A percentile compares a stretch with the other conserved stretches of the same genome.
These are phyloP conservation scores for Nematostella vectensis DNA, from an alignment of 92 coral and sea anemone genomes.

Conservation along the genomic window DNA sequence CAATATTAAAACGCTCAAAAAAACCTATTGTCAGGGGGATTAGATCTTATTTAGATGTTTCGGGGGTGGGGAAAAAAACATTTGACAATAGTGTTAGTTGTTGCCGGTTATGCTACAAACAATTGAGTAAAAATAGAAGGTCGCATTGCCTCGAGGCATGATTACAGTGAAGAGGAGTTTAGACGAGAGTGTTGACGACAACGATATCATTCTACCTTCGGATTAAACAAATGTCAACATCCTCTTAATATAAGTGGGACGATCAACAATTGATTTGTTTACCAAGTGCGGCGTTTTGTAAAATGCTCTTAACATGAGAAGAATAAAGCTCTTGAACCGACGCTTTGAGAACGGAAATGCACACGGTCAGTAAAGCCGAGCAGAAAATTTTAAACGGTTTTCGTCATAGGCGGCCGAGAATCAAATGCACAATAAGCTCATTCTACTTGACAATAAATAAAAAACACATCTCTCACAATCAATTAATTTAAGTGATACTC, in stretches of 20 bases:
- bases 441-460: slow-evolving; percentile 39
- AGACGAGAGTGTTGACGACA: too few relatives aligned
- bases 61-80: slow-evolving; percentile 27
- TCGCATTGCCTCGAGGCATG: too few relatives aligned
- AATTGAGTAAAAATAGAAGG: too few relatives aligned
- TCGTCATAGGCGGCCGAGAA: slow-evolving; percentile 39
- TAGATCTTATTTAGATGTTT: slow-evolving; percentile 42
- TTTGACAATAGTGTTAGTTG: too few relatives aligned
- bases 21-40: slow-evolving; percentile 44
- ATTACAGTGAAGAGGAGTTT: too few relatives aligned
- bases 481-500: slow-evolving; percentile 44
- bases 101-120: too few relatives aligned
- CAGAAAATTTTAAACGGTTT: background rate
- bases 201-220: too few relatives aligned
- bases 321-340: slow-evolving; percentile 5
- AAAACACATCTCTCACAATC: slow-evolving; percentile 60
- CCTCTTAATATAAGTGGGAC: slow-evolving; percentile 11
- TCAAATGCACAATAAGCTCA: slow-evolving; percentile 61
- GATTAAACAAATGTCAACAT: slow-evolving; percentile 21
- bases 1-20: slow-evolving; percentile 26
- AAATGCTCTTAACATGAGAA: slow-evolving; percentile 14
- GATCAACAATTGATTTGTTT: slow-evolving; percentile 27
- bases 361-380: background rate
- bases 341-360: slow-evolving; percentile 50
- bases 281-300: slow-evolving; percentile 20